A percentile compares a stretch with the other conserved stretches of the same genome.
Conservation (phyloP, 1,140 invertebrate species). For the Listronotus bonariensis region DNA sequence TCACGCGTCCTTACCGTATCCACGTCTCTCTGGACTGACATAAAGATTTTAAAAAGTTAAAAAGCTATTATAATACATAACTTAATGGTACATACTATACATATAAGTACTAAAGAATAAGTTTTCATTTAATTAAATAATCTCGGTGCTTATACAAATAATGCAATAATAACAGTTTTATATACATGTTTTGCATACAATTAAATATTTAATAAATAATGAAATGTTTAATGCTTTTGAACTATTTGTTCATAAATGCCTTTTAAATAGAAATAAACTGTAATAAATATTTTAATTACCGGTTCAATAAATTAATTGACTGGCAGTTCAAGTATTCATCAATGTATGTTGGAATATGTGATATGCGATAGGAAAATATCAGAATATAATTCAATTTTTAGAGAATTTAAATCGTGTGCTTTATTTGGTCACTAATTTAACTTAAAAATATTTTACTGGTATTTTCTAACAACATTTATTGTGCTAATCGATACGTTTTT, state of each 20-base stretch:
- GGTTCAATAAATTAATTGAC: slow-evolving; percentile 12
- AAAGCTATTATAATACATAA: no score
- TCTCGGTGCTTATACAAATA: no score
- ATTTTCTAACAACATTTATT: background rate
- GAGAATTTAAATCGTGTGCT: slow-evolving; percentile 1
- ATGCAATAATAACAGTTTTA: no score
- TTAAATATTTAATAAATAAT: slow-evolving; percentile 3
- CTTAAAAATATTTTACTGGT: slow-evolving; percentile 1
- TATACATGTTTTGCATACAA: no score
- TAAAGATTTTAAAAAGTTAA: no score
- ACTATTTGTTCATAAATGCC: slow-evolving; percentile 12
- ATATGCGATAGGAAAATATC: background rate
- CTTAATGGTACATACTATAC: no score
- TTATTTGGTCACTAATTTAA: slow-evolving; percentile 5
- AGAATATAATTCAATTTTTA: slow-evolving; percentile 16
- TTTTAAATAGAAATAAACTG: slow-evolving; percentile 13
- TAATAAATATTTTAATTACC: slow-evolving; percentile 22
- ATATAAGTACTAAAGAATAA: no score
- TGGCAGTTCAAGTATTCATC: slow-evolving; percentile 11
- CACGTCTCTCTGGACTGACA: no score
- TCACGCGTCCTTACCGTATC: no score
- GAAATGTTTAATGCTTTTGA: slow-evolving; percentile 4
- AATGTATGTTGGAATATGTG: background rate
- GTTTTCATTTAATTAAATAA: no score
- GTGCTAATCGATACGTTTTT: no score